These are phyloP conservation scores for Pogonocichla stellata DNA, from an alignment of 2,113 vertebrate species.

Conservation along the genomic window DNA sequence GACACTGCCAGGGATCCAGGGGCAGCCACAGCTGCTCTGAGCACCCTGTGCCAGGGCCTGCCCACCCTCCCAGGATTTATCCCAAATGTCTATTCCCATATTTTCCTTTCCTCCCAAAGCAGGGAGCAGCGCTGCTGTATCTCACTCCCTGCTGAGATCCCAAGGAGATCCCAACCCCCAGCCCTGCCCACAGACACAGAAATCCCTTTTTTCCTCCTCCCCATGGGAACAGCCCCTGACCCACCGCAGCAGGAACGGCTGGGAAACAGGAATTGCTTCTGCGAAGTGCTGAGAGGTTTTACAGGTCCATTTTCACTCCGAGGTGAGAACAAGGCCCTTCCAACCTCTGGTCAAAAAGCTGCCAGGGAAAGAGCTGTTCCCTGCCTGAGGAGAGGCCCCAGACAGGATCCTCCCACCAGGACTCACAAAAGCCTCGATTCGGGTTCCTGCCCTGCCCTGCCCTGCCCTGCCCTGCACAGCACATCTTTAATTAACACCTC, in stretches of 20 bases:
- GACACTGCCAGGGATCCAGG: neutral
- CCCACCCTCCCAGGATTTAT: neutral
- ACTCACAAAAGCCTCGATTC: accelerated
- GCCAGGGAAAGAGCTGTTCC: neutral
- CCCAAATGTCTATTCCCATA: accelerated
- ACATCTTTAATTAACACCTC: neutral
- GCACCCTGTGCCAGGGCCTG: neutral
- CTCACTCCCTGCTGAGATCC: accelerated
- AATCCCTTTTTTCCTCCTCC: neutral
- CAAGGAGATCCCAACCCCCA: neutral
- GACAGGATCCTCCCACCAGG: neutral
- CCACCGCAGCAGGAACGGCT: accelerated
- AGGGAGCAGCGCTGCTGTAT: accelerated
- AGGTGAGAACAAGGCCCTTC: neutral
- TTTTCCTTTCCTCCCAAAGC: neutral
- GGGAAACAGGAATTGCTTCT: neutral
- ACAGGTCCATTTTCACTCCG: neutral
- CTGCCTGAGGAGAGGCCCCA: neutral
- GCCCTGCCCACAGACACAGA: neutral
- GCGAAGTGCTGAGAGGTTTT: neutral
- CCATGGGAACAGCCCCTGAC: accelerated
- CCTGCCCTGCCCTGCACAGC: too few species aligned
- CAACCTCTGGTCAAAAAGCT: neutral
- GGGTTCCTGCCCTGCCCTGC: neutral
- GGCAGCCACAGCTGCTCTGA: neutral